phyloP scores from a whole-genome alignment of 2,888 invertebrate genomes.

The Rotaria macrura region DNA sequence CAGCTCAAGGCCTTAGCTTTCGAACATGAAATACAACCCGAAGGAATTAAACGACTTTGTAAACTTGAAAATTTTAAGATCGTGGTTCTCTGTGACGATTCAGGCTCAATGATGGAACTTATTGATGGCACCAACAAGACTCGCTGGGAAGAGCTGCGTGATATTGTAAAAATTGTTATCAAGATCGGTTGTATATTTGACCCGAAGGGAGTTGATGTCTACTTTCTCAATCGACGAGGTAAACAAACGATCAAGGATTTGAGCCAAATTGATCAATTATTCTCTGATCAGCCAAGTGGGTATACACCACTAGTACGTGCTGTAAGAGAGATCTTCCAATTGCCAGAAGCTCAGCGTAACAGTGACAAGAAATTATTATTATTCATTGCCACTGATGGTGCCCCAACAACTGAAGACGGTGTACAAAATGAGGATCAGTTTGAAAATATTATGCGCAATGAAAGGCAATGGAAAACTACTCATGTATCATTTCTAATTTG shows the following conservation, averaged over 20 bases:
- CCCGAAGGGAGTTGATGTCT: background rate
- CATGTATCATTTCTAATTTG: conserved; percentile 20
- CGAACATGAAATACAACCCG: too few species aligned
- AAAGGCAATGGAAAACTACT: background rate
- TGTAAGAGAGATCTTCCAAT: background rate
- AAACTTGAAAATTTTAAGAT: background rate
- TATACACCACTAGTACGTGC: conserved; percentile 18
- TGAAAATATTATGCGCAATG: background rate
- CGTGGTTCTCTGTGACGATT: conserved; percentile 26
- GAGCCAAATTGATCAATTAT: background rate
- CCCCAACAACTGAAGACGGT: conserved; percentile 24
- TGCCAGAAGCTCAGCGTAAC: background rate
- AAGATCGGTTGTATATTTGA: conserved; percentile 25
- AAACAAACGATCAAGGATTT: background rate
- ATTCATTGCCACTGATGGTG: conserved; percentile 25
- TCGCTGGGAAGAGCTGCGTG: conserved; percentile 23
- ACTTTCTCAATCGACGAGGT: conserved; percentile 22
- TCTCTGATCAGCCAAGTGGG: conserved; percentile 7
- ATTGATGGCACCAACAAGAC: background rate
- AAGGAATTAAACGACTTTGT: too few species aligned
- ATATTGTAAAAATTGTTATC: conserved; percentile 18
- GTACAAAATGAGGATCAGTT: background rate
- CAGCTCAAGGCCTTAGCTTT: too few species aligned
- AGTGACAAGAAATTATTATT: conserved; percentile 20
- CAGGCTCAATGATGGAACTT: conserved; percentile 23